phyloP scores from a whole-genome alignment of 2,113 vertebrate species.

The Phyllostomus discolor region DNA sequence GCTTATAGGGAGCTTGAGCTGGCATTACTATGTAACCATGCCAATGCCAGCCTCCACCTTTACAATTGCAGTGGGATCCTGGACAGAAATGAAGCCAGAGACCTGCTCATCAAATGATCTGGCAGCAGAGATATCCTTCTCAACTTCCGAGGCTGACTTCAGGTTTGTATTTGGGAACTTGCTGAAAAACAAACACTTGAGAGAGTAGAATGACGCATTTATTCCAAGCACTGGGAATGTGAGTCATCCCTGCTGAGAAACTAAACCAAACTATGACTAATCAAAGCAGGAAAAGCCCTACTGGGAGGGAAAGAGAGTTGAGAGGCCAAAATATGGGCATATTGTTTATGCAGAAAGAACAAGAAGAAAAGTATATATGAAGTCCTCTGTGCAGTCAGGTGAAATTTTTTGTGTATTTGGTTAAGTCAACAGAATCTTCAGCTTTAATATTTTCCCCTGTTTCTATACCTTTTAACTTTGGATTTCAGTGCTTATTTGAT shows the following conservation, averaged over 20 bases:
- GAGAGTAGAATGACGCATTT: conserved; percentile 52
- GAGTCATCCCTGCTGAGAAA: conserved; percentile 69
- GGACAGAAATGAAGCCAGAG: conserved; percentile 84
- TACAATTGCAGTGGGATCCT: conserved; percentile 92
- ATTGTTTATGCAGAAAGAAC: conserved; percentile 41
- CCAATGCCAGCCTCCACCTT: conserved; percentile 98
- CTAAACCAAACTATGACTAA: conserved; percentile 69
- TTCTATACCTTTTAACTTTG: background rate
- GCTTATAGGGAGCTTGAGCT: conserved; percentile 82
- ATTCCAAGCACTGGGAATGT: conserved; percentile 58
- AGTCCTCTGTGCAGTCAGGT: background rate
- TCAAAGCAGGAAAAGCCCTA: conserved; percentile 62
- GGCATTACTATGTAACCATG: conserved; percentile 97
- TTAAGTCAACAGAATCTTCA: background rate
- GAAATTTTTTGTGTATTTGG: conserved; percentile 3
- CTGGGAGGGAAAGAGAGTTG: conserved; percentile 50
- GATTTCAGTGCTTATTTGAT: background rate
- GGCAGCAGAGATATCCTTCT: background rate
- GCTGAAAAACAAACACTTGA: conserved; percentile 46
- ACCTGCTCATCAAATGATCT: conserved; percentile 31
- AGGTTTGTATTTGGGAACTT: conserved; percentile 83
- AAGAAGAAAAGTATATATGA: background rate
- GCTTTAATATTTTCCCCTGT: background rate
- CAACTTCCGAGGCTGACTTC: conserved; percentile 73
- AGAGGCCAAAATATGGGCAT: conserved; percentile 57